These are phyloP conservation scores for Sula dactylatra DNA, from an alignment of 2,113 vertebrate genomes.

Conservation along the genomic window DNA sequence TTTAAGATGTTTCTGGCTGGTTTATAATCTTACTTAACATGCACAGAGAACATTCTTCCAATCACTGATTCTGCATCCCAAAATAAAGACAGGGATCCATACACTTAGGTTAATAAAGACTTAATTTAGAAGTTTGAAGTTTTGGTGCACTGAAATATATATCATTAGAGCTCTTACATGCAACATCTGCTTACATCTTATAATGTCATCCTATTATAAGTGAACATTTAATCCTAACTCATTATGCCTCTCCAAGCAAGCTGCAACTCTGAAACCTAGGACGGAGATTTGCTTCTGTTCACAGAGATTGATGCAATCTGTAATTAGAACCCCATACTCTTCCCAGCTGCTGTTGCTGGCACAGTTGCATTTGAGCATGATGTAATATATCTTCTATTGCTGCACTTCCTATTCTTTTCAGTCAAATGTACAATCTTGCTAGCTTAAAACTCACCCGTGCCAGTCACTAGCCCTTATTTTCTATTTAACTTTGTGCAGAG, in stretches of 20 bases:
- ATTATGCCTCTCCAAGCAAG: slow-evolving; percentile 57
- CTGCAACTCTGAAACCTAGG: slow-evolving; percentile 39
- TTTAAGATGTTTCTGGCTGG: background rate
- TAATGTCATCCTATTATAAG: slow-evolving; percentile 61
- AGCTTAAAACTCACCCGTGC: background rate
- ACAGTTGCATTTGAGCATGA: slow-evolving; percentile 59
- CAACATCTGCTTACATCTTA: slow-evolving; percentile 60
- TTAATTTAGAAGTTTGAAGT: slow-evolving; percentile 23
- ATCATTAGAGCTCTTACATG: slow-evolving; percentile 29
- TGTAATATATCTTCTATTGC: slow-evolving; percentile 56
- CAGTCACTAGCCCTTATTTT: background rate
- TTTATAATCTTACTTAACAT: background rate
- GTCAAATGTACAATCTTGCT: background rate
- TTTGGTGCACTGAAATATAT: slow-evolving; percentile 9
- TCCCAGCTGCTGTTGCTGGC: slow-evolving; percentile 66
- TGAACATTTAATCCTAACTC: slow-evolving; percentile 65
- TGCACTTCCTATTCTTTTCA: slow-evolving; percentile 52
- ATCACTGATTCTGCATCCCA: background rate
- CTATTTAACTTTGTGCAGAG: background rate
- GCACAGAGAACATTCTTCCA: background rate
- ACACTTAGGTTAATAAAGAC: background rate
- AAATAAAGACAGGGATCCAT: slow-evolving; percentile 1
- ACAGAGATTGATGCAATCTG: slow-evolving; percentile 67
- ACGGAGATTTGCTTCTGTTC: slow-evolving; percentile 58
- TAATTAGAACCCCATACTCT: slow-evolving; percentile 68